Evolutionary conservation across 2,113 vertebrate genomes (phyloP).

Genomic region (Podarcis raffonei): DNA sequence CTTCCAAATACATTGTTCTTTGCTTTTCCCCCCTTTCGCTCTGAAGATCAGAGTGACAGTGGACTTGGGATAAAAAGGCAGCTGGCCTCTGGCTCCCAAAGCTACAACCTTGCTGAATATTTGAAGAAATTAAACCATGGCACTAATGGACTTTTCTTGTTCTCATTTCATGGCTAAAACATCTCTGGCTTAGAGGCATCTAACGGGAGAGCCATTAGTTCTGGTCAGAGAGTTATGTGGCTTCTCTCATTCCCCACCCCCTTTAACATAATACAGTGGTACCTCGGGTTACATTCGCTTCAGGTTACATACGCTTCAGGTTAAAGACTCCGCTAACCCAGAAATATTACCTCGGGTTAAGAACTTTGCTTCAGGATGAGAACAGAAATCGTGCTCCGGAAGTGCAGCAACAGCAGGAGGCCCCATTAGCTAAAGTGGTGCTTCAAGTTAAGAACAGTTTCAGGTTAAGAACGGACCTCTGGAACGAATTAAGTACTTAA

Average conservation of each 20-base stretch:
- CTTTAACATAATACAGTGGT: slow-evolving; percentile 39
- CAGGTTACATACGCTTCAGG: too few species aligned
- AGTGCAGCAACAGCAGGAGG: too few species aligned
- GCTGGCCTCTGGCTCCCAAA: slow-evolving; percentile 16
- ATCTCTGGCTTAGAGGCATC: slow-evolving; percentile 32
- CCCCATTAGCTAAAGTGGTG: too few species aligned
- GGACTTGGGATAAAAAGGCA: slow-evolving; percentile 30
- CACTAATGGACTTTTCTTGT: slow-evolving; percentile 52
- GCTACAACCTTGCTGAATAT: slow-evolving; percentile 25
- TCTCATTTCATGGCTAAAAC: slow-evolving; percentile 40
- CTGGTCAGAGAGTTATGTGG: slow-evolving; percentile 42
- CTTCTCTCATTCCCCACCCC: slow-evolving; percentile 53
- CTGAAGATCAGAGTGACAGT: slow-evolving; percentile 39
- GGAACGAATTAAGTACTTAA: too few species aligned
- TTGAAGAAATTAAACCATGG: slow-evolving; percentile 41
- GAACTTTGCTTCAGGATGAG: too few species aligned
- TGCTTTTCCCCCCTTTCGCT: background rate
- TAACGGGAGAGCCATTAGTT: slow-evolving; percentile 47
- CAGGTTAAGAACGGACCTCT: too few species aligned
- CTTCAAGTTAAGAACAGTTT: too few species aligned
- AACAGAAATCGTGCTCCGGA: too few species aligned
- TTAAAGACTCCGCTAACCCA: too few species aligned
- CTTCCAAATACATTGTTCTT: slow-evolving; percentile 14
- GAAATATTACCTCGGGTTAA: too few species aligned
- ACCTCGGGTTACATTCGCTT: too few species aligned